phyloP scores from a whole-genome alignment of 1,140 invertebrate genomes.

The Artemia franciscana region DNA sequence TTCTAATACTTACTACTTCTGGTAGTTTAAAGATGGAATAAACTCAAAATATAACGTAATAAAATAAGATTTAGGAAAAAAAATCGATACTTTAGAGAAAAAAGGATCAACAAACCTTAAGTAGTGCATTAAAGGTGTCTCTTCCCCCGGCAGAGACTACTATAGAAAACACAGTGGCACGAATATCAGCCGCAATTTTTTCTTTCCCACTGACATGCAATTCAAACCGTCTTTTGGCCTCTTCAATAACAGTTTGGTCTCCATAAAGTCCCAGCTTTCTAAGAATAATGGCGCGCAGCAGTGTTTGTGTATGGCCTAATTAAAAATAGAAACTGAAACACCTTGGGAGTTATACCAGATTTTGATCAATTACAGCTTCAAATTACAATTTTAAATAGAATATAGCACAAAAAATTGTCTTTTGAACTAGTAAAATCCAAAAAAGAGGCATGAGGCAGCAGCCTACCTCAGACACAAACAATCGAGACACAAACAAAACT shows the following conservation, averaged over 20 bases:
- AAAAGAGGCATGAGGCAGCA: no score
- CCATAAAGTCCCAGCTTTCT: slow-evolving; percentile 52
- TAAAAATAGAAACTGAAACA: slow-evolving; percentile 7
- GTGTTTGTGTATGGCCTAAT: slow-evolving; percentile 48
- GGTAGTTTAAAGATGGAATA: no score
- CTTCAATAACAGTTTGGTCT: slow-evolving; percentile 43
- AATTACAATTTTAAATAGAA: no score
- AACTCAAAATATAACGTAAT: no score
- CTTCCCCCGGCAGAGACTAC: slow-evolving; percentile 44
- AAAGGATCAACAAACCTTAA: slow-evolving; percentile 28
- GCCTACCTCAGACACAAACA: no score
- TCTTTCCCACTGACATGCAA: slow-evolving; percentile 33
- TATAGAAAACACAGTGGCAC: slow-evolving; percentile 61
- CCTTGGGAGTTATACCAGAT: no score
- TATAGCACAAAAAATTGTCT: no score
- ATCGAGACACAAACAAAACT: no score
- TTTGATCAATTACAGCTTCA: no score
- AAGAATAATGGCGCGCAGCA: slow-evolving; percentile 60
- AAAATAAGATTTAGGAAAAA: slow-evolving; percentile 3
- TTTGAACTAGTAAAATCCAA: no score
- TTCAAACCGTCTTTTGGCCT: slow-evolving; percentile 44
- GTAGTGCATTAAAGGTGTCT: slow-evolving; percentile 45
- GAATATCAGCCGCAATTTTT: slow-evolving; percentile 62
- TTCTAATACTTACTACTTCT: no score
- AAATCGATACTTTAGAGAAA: not conserved